Evolutionary conservation across 2,797 vertebrate genomes (phyloP), one percentile per base, ranked within the genome.

Genomic region (Decapterus maruadsi): DNA sequence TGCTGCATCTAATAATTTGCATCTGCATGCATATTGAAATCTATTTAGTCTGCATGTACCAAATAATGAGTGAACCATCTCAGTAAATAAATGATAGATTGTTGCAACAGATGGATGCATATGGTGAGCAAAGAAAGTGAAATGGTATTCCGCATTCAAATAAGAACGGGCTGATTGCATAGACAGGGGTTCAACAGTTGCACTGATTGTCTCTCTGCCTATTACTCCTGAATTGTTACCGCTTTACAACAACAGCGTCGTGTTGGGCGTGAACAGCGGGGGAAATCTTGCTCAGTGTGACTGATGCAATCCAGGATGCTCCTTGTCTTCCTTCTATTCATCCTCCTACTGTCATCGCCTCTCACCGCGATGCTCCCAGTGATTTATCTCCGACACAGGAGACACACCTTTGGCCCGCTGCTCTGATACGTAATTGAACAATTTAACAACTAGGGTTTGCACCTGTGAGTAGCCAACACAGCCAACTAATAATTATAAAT

Each of bases 371-470:
- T 59, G 42, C 11, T 36, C 12, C 5, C 40, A 59, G 45, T 75
- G 46, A 90, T 82, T 86, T 29, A 73, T 86, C 70, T 70, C 48
- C 40, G 60, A 60, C 51, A 84, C 55, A 61, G n/a, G 29, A 76
- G 55, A 55, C 34, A 22, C 22, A 75, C 60, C 70, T 82, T 69
- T 80, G 63, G 43, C 61, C 69, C 31, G 29, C 58, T 68, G 46
- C 42, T 77, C 70, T 64, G 56, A 68, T 68, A 51, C 2, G 8
- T 77, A 81, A 84, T 55, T 79, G 60, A 73, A 60, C 68, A 80
- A 78, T 83, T 83, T 76, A 55, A 68, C 62, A 55, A 72, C 34
- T 38, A 17, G 59, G 26, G 36, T 56, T 71, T 81, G 51, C 69
- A 76, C 48, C 78, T 79, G 72, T 45, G 57, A 69, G 31, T n/a